A percentile compares a stretch with the other conserved stretches of the same genome.
Evolutionary conservation across 2,888 invertebrate species (phyloP).

Genomic region (Anoplius nigerrimus): DNA sequence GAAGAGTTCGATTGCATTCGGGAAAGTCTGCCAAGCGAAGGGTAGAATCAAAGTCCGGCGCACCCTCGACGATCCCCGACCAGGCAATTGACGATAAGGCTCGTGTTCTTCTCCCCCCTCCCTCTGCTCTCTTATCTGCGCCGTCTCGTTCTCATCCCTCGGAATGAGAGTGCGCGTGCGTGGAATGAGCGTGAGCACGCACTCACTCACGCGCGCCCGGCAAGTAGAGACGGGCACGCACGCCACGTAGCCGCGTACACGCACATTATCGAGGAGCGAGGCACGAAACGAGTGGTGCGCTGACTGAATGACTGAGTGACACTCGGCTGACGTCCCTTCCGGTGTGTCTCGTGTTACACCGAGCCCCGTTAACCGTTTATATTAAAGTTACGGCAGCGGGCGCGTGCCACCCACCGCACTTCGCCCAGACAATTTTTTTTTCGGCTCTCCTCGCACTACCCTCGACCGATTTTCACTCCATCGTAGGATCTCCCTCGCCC

Average conservation of each 20-base stretch:
- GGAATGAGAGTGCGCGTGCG: constrained; percentile 47
- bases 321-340: constrained; percentile 72
- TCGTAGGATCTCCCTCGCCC: no score
- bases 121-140: constrained; percentile 39
- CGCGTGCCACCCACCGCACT: constrained; percentile 71
- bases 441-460: not conserved
- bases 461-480: not conserved
- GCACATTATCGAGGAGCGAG: constrained; percentile 40
- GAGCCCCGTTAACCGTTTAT: constrained; percentile 69
- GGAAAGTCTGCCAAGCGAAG: not conserved
- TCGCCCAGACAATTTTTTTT: constrained; percentile 36
- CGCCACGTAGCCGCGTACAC: constrained; percentile 31
- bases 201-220: constrained; percentile 11
- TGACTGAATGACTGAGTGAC: constrained; percentile 69
- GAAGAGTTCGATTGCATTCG: not conserved
- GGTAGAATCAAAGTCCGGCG: constrained; percentile 2
- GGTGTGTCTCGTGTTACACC: constrained; percentile 73
- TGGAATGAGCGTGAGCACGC: constrained; percentile 24
- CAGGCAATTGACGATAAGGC: constrained; percentile 37
- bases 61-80: no score
- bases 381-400: constrained; percentile 72
- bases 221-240: constrained; percentile 22
- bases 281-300: constrained; percentile 48
- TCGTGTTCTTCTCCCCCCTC: constrained; percentile 37
- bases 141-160: constrained; percentile 47